Base-by-base conservation (phyloP, 2,797 vertebrate species). In the Lacerta viridis region DNA sequence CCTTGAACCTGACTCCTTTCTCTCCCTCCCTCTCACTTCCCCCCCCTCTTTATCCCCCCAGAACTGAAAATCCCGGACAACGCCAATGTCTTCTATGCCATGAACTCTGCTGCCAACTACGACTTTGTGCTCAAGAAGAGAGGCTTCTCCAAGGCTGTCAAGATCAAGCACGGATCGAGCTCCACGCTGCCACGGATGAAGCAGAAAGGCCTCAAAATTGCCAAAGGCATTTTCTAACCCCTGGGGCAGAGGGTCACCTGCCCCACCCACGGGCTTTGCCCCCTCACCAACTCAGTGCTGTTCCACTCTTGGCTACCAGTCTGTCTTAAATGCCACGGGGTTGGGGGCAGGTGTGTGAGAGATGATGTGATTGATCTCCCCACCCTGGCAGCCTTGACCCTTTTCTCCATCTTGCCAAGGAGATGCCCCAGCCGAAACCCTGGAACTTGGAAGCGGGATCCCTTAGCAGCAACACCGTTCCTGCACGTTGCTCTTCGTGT, bases 101-200 rank as follows among this genome's bases (percentile, higher is more conserved):
- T 99, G 98, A 99, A 99, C 97, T 99, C 98, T 0, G 97, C 98
- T 0, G 98, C 98, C 97, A 99, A 99, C 96, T 99, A 99, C 0
- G 98, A 99, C 97, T 99, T 99, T 0, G 97, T 99, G 92, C 97
- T 99, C 75, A 98, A 98, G 97, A 98, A 97, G 94, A 97, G 98
- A 3, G 97, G 98, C 90, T 94, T 95, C 91, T 93, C 95, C 55
- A 98, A 98, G 89, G 97, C 97, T 0, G 86, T 97, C 64, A 98
- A 98, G 72, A 96, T 98, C 91, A 98, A 98, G 94, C 97, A 97
- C 0, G 98, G 98, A 86, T 97, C 98, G 90, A 99, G 98, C 89
- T 99, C 98, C 1, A 99, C 98, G 5, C 96, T 99, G 93, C 98
- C 98, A 2, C 97, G 98, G 87, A 98, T 99, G 98, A 99, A 99